Conservation (phyloP, 2,888 invertebrate species). For the Morinoia aosen region DNA sequence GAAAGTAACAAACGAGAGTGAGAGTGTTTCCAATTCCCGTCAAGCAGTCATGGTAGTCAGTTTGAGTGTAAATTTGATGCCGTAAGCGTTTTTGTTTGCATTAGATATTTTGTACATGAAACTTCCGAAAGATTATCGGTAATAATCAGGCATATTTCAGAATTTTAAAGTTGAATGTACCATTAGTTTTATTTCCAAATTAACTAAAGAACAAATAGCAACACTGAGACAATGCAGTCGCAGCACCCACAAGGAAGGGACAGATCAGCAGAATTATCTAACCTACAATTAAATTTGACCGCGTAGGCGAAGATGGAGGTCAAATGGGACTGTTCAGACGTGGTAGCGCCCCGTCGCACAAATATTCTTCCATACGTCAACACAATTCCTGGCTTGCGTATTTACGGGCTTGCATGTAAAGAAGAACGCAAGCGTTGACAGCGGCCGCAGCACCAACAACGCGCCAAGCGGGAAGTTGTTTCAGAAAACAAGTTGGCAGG, state of each 20-base stretch:
- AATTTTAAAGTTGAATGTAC: too few species aligned
- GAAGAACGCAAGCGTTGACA: not conserved
- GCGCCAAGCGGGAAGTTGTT: not conserved
- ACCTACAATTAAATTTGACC: too few species aligned
- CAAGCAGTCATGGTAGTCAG: too few species aligned
- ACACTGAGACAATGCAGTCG: not conserved
- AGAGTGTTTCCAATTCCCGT: too few species aligned
- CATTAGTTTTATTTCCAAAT: not conserved
- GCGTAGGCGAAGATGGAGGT: not conserved
- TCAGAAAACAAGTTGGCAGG: not conserved
- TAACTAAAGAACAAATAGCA: not conserved
- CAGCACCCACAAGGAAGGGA: not conserved
- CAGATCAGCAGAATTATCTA: not conserved
- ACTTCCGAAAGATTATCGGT: too few species aligned
- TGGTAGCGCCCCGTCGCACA: not conserved
- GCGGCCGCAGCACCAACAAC: not conserved
- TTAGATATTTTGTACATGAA: too few species aligned
- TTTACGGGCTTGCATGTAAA: not conserved
- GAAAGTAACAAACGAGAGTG: too few species aligned
- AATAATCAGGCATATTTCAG: too few species aligned
- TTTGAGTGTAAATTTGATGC: too few species aligned
- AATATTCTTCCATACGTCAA: not conserved
- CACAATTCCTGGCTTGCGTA: not conserved
- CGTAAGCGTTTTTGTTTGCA: too few species aligned
- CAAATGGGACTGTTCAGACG: not conserved